phyloP scores from a whole-genome alignment of 2,113 vertebrate species.

The Urocolius indicus region DNA sequence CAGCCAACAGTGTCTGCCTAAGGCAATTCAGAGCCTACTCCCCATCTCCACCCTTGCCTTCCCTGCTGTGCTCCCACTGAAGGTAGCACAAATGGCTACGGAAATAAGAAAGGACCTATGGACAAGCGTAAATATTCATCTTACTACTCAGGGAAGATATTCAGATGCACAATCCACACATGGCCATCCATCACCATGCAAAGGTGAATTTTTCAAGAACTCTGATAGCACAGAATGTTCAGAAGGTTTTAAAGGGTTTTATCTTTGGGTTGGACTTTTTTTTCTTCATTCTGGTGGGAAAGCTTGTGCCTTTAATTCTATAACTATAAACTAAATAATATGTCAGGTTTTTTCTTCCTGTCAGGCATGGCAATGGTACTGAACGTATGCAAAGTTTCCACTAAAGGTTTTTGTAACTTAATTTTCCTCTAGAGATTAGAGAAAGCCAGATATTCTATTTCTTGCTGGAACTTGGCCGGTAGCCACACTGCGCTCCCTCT shows the following conservation, averaged over 20 bases:
- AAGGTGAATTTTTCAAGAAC: background rate
- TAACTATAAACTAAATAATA: constrained; percentile 74
- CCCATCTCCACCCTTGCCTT: background rate
- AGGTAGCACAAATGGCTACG: rapidly evolving
- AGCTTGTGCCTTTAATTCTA: constrained; percentile 59
- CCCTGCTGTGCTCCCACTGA: background rate
- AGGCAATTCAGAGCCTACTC: background rate
- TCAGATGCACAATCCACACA: background rate
- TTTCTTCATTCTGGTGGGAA: constrained; percentile 16
- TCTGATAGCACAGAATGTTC: background rate
- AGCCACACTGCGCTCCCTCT: constrained; percentile 60
- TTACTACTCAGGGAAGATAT: background rate
- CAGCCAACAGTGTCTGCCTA: background rate
- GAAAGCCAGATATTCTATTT: constrained; percentile 75
- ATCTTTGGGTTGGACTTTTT: background rate
- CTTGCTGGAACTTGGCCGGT: constrained; percentile 72
- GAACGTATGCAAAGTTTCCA: constrained; percentile 71
- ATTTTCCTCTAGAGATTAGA: constrained; percentile 76
- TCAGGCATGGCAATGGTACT: constrained; percentile 63
- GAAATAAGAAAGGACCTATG: background rate
- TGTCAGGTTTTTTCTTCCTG: constrained; percentile 48
- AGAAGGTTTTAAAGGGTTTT: background rate
- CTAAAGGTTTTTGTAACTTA: constrained; percentile 75
- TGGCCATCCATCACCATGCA: background rate
- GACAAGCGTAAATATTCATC: background rate